Conservation (phyloP, 2,113 vertebrate species). For the Dascyllus trimaculatus region DNA sequence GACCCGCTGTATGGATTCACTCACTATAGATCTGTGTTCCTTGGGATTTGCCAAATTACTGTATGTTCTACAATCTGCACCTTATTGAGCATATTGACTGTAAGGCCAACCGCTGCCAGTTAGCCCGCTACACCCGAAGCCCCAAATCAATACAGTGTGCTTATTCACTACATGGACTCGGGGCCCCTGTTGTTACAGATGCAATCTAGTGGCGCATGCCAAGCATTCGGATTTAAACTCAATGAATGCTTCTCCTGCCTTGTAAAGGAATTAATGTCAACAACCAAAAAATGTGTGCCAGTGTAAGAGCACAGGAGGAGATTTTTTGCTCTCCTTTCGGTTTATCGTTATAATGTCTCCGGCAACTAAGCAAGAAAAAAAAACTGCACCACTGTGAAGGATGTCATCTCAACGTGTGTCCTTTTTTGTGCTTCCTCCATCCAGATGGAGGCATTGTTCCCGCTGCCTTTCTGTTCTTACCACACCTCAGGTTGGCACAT, state of each 20-base stretch:
- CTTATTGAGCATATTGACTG: conserved; percentile 74
- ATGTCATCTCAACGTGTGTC: conserved; percentile 6
- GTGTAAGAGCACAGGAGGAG: not conserved
- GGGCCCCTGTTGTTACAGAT: conserved; percentile 31
- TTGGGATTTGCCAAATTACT: conserved; percentile 57
- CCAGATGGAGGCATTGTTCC: conserved; percentile 67
- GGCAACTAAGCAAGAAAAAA: not conserved
- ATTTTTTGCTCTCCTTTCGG: not conserved
- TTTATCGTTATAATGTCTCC: not conserved
- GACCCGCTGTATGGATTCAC: conserved; percentile 49
- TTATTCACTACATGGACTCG: conserved; percentile 35
- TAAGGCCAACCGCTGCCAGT: conserved; percentile 54
- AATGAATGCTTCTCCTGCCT: conserved; percentile 1
- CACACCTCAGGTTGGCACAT: conserved; percentile 39
- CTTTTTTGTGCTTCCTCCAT: not conserved
- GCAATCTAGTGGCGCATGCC: not conserved
- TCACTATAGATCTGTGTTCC: conserved; percentile 50
- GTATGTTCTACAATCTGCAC: conserved; percentile 55
- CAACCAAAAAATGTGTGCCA: not conserved
- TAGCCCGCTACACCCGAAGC: conserved; percentile 36
- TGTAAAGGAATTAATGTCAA: conserved; percentile 23
- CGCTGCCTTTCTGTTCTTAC: not conserved
- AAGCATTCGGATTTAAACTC: not conserved
- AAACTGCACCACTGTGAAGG: not conserved
- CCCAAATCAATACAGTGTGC: conserved; percentile 53